A percentile compares a stretch with the other conserved stretches of the same genome.
Evolutionary conservation across 2,797 vertebrate genomes (phyloP).

Genomic region (Dryobates pubescens): DNA sequence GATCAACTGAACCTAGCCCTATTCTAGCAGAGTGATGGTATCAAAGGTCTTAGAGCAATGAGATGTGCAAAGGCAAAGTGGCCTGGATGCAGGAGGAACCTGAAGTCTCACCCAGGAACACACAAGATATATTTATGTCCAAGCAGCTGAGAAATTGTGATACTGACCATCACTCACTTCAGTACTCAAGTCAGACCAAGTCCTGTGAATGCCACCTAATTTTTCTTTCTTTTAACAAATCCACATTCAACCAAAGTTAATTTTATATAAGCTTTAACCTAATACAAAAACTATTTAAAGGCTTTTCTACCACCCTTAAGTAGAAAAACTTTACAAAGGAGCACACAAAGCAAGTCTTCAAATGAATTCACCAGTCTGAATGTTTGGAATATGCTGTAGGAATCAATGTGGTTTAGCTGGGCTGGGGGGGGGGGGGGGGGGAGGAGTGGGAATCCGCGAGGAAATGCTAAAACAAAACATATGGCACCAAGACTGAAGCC

Average conservation of each 20-base stretch:
- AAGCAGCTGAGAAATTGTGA: neutral
- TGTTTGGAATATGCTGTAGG: neutral
- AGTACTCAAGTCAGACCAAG: neutral
- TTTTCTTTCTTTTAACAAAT: neutral
- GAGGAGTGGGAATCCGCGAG: slow-evolving; percentile 18
- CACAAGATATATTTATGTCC: rapidly evolving
- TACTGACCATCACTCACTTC: neutral
- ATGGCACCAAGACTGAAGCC: slow-evolving; percentile 21
- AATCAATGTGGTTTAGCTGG: slow-evolving; percentile 25
- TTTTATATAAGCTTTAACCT: neutral
- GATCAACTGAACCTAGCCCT: neutral
- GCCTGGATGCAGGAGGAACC: neutral
- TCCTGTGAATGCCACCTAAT: neutral
- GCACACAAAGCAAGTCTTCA: neutral
- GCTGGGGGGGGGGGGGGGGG: neutral
- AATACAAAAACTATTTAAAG: neutral
- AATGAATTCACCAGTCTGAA: neutral
- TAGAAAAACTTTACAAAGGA: neutral
- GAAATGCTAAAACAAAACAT: slow-evolving; percentile 64
- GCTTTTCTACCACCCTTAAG: neutral
- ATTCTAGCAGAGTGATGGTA: neutral
- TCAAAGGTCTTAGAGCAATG: neutral
- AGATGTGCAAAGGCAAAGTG: neutral
- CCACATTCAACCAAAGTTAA: neutral
- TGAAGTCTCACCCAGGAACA: neutral